Evolutionary conservation across 1,140 invertebrate species (phyloP), one percentile per base, ranked within the genome.

Genomic region (Drosophila oshimai): DNA sequence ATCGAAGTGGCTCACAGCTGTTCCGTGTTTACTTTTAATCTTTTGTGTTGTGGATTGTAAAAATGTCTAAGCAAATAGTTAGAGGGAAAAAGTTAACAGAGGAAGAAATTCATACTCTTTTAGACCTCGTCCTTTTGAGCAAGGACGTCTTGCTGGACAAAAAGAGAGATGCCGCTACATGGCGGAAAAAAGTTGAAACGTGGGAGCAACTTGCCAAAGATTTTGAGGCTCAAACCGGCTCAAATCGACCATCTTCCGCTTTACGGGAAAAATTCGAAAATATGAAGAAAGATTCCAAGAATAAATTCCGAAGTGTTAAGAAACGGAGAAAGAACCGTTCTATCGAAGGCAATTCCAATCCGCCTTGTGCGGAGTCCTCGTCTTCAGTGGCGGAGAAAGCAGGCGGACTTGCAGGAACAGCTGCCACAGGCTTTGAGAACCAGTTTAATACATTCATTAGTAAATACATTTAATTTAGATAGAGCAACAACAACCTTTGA

Each of bases 211-310:
- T 60, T 15, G 49, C 57, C 12, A 12, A 20, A 3, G 51, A 39
- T 4, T 60, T 55, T 22, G 10, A 6, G 4, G 2, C 6, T 1
- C 17, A 12, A n/a, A 60, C 55, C 4, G 55, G 55, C 1, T 18
- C 6, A 6, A 6, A 18, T 10, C 4, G 55, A 3, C 31, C 55
- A 6, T 60, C 50, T 12, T n/a, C 12, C 10, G 24, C 57, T 9
- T 24, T 60, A 1, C 50, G 57, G 1, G 57, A 60, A 3, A 60
- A 60, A 4, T 57, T 39, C 34, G 50, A 60, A 13, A 60, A 60
- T 20, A 37, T 60, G 50, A 60, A 57, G 3, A 28, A 37, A 10
- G 55, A 18, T 10, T 6, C n/a, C 3, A 22, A 50, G 10, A 54
- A 28, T 12, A 6, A 15, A 6, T 5, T 22, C 22, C 22, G 39